Conservation (phyloP, 2,797 vertebrate genomes). For the Australoheros facetus region DNA sequence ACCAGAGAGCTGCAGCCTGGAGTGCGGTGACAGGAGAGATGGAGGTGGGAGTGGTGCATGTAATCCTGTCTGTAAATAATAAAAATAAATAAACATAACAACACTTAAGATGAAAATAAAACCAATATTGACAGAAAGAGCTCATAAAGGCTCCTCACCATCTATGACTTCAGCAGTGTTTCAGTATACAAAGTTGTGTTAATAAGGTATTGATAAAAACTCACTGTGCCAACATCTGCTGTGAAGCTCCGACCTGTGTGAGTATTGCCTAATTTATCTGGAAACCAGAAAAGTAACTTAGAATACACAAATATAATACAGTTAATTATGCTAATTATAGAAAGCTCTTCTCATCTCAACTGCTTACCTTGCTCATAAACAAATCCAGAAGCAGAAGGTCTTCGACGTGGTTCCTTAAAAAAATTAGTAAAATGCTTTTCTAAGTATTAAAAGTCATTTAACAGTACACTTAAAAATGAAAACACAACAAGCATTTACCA, state of each 20-base stretch:
- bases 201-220: not conserved
- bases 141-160: not conserved
- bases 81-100: not conserved
- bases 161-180: not conserved
- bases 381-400: constrained; percentile 53
- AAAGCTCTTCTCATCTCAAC: not conserved
- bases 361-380: constrained; percentile 67
- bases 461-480: not conserved
- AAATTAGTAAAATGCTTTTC: constrained; percentile 10
- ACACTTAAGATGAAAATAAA: not conserved
- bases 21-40: constrained; percentile 84
- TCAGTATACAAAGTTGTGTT: constrained; percentile 4
- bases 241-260: constrained; percentile 58
- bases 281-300: constrained; percentile 23
- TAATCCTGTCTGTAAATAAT: constrained; percentile 79
- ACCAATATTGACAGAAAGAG: not conserved
- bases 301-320: not conserved
- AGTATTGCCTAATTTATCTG: constrained; percentile 51
- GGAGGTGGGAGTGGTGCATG: constrained; percentile 81
- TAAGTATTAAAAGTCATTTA: not conserved
- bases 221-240: constrained; percentile 62
- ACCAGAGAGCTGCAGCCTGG: constrained; percentile 80
- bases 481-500: constrained; percentile 73
- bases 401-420: constrained; percentile 71
- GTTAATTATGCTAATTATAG: not conserved